Percentiles rank a stretch among this genome's conserved stretches.
Conservation (phyloP, 2,797 vertebrate species). For the Heteromormyrus szaboi region DNA sequence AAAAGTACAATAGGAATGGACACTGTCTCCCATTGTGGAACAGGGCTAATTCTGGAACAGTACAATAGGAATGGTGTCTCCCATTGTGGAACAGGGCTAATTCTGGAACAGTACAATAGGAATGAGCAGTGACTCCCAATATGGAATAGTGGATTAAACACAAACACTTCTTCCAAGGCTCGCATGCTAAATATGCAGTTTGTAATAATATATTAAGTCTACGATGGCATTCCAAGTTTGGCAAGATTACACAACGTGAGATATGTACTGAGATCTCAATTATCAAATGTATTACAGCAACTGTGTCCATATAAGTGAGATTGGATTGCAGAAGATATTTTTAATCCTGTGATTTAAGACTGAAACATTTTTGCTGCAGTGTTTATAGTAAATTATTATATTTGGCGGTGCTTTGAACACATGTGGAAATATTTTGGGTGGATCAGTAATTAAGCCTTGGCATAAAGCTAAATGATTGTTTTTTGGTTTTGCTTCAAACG, state of each 20-base stretch:
- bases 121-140: neutral
- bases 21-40: no score
- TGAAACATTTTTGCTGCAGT: neutral
- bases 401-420: constrained; percentile 14
- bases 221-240: neutral
- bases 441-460: neutral
- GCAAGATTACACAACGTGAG: neutral
- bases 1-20: no score
- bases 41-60: no score
- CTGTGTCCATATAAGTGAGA: neutral
- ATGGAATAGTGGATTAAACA: neutral
- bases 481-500: neutral
- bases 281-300: neutral
- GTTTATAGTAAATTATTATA: constrained; percentile 9
- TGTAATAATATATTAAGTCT: neutral
- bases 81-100: neutral
- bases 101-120: neutral
- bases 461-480: neutral
- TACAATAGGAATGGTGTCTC: neutral
- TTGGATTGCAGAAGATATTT: neutral
- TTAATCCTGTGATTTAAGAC: constrained; percentile 6
- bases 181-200: neutral
- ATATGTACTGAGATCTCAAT: neutral
- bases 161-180: neutral
- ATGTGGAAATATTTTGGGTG: neutral